Evolutionary conservation across 2,888 invertebrate species (phyloP), one percentile per base, ranked within the genome.

Genomic region (Caenorhabditis auriculariae): DNA sequence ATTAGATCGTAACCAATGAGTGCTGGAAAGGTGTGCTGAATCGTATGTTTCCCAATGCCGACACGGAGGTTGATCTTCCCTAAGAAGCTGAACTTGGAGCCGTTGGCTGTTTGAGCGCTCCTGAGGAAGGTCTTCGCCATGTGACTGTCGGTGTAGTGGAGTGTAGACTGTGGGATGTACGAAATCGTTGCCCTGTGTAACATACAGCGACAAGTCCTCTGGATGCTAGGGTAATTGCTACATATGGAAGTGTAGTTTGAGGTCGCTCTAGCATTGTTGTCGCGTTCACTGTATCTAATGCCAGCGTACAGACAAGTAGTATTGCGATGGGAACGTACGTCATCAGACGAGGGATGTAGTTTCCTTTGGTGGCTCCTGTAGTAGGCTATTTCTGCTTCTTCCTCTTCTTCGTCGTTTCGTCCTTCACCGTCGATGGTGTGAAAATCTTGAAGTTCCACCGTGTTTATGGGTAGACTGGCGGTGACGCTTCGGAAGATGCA

Each of bases 1-100:
- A 54, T 42, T 5, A 54, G 42, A 15, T 54, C 54, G 6, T 48
- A 43, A 12, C 54, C 54, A 1, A 54, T 38, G n/a, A 54, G 42
- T 27, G 47, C 46, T 1, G 48, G 32, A 0, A 54, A 2, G n/a
- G 23, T 17, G 27, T 47, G 47, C 3, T 7, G 4, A 7, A 32
- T n/a, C 15, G 23, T 45, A 15, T 26, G 27, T 17, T 54, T 48
- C 19, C 48, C 54, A 5, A 41, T 27, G 0, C 39, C 42, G 2
- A 46, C 26, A 15, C 24, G 37, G 0, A 44, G 4, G 3, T 7
- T 7, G 9, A 19, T n/a, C 37, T 35, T 49, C 12, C 48, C 54
- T 3, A 42, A 26, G 19, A 48, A 48, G 5, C 19, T 26, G 0
- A 54, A 17, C 2, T 4, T 5, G 1, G 43, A 15, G 4, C 54